These are phyloP conservation scores for Riptortus pedestris DNA, from an alignment of 1,140 invertebrate species.

Conservation along the genomic window DNA sequence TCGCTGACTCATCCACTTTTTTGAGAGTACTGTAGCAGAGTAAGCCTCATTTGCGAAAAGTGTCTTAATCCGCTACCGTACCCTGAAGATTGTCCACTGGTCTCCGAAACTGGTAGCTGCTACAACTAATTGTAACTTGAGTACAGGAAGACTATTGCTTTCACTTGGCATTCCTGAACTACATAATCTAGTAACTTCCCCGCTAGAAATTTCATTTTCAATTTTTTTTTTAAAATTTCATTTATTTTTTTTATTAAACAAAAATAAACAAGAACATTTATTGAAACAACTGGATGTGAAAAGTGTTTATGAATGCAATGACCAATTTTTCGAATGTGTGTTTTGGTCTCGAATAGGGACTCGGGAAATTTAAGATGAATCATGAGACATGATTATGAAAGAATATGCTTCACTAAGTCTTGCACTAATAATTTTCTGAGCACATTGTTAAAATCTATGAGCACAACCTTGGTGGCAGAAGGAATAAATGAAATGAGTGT, in stretches of 20 bases:
- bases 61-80: too few species aligned
- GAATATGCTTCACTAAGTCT: slow-evolving; percentile 7
- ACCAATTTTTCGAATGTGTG: background rate
- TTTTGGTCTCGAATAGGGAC: slow-evolving; percentile 14
- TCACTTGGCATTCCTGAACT: background rate
- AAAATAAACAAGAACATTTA: background rate
- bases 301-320: background rate
- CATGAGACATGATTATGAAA: too few species aligned
- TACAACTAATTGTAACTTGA: too few species aligned
- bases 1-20: too few species aligned
- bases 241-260: background rate
- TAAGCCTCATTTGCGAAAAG: too few species aligned
- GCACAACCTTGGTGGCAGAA: slow-evolving; percentile 2
- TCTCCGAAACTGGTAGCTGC: too few species aligned
- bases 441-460: slow-evolving; percentile 1
- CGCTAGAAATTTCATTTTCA: background rate
- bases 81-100: too few species aligned
- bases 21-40: too few species aligned
- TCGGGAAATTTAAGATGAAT: background rate
- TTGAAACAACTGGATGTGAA: background rate
- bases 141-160: too few species aligned
- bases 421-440: slow-evolving; percentile 12
- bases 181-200: background rate
- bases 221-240: background rate
- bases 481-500: background rate